These are phyloP conservation scores for Bombyx mandarina DNA, from an alignment of 1,140 invertebrate genomes.

Conservation along the genomic window DNA sequence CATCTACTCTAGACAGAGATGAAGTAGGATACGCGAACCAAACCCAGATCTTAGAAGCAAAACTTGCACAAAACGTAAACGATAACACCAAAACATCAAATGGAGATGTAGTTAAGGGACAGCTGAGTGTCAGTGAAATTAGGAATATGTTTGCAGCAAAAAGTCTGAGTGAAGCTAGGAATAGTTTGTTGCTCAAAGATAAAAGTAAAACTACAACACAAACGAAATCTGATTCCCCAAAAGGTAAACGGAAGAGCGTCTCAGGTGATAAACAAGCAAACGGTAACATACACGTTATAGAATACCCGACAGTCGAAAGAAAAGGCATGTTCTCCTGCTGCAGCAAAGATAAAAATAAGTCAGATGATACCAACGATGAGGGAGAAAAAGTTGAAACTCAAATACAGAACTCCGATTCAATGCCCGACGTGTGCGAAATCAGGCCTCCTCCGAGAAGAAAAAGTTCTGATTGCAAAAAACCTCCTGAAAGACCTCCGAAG, in stretches of 20 bases:
- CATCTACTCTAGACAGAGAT: slow-evolving; percentile 56
- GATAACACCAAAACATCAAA: slow-evolving; percentile 42
- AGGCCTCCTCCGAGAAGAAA: slow-evolving; percentile 73
- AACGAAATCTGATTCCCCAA: slow-evolving; percentile 58
- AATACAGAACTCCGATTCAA: slow-evolving; percentile 45
- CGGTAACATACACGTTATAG: slow-evolving; percentile 72
- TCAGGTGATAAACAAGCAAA: slow-evolving; percentile 47
- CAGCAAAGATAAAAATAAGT: slow-evolving; percentile 72
- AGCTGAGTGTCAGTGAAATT: slow-evolving; percentile 66
- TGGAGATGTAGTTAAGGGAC: slow-evolving; percentile 64
- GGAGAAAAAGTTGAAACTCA: slow-evolving; percentile 43
- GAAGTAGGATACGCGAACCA: slow-evolving; percentile 53
- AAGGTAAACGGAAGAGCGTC: slow-evolving; percentile 63
- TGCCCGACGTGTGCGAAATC: slow-evolving; percentile 62
- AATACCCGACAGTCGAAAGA: slow-evolving; percentile 77
- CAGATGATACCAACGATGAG: slow-evolving; percentile 53
- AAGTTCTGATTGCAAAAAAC: slow-evolving; percentile 63
- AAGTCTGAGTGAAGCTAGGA: slow-evolving; percentile 65
- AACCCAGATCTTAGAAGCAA: slow-evolving; percentile 39
- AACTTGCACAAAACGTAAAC: slow-evolving; percentile 26
- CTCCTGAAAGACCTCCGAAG: slow-evolving; percentile 75
- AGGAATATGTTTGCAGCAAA: slow-evolving; percentile 67
- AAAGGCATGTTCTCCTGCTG: slow-evolving; percentile 79
- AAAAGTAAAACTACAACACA: slow-evolving; percentile 44
- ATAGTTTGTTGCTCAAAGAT: slow-evolving; percentile 66